Conservation (phyloP, 2,888 invertebrate genomes). For the Galerucella calmariensis region DNA sequence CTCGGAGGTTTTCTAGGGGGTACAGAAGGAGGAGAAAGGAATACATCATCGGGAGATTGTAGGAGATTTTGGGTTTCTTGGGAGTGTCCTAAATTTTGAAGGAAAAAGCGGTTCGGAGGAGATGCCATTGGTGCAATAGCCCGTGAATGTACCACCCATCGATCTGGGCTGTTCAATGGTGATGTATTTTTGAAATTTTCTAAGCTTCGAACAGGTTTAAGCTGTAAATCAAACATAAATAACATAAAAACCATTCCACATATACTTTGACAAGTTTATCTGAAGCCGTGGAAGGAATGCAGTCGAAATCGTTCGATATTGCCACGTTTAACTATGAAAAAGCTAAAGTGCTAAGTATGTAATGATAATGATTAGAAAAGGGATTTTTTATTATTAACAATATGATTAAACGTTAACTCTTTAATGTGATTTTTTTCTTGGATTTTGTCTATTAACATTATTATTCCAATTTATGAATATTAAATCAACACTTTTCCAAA, state of each 20-base stretch:
- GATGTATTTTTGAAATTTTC: slow-evolving; percentile 68
- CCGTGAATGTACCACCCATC: slow-evolving; percentile 55
- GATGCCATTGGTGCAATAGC: slow-evolving; percentile 55
- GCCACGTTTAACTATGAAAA: too few relatives aligned
- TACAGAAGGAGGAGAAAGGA: slow-evolving; percentile 59
- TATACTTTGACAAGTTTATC: neutral
- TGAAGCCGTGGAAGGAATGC: too few relatives aligned
- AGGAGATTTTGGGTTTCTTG: slow-evolving; percentile 61
- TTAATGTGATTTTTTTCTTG: too few relatives aligned
- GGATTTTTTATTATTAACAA: too few relatives aligned
- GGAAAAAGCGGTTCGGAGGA: slow-evolving; percentile 53
- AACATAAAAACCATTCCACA: slow-evolving; percentile 16
- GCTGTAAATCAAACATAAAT: slow-evolving; percentile 62
- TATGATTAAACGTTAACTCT: too few relatives aligned
- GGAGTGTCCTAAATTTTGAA: slow-evolving; percentile 44
- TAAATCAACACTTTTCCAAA: too few relatives aligned
- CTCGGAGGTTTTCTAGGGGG: slow-evolving; percentile 64
- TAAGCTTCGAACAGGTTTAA: slow-evolving; percentile 72
- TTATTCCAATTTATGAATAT: too few relatives aligned
- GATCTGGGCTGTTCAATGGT: slow-evolving; percentile 57
- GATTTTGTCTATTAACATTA: too few relatives aligned
- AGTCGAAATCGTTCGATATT: too few relatives aligned
- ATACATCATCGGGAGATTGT: slow-evolving; percentile 63
- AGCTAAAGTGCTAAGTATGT: too few relatives aligned
- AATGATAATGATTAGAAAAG: too few relatives aligned